These are phyloP conservation scores for Moxostoma hubbsi DNA, from an alignment of 2,797 vertebrate genomes.

Conservation along the genomic window DNA sequence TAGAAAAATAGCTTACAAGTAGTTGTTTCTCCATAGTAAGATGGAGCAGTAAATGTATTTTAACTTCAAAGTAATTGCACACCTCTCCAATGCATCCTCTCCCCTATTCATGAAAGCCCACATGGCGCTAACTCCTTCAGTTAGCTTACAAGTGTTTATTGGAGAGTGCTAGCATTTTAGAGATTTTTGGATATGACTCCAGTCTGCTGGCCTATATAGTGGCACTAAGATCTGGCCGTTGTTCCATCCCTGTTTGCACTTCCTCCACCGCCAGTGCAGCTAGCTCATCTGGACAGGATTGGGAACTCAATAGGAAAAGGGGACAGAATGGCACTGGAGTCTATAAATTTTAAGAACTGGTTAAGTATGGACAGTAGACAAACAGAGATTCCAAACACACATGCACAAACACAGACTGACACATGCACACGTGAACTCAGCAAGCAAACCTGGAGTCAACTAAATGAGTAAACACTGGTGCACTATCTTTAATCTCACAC, in stretches of 20 bases:
- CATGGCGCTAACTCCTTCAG: not conserved
- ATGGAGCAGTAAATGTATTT: too few species aligned
- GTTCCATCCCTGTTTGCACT: slow-evolving; percentile 29
- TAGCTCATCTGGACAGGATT: slow-evolving; percentile 25
- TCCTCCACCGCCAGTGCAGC: not conserved
- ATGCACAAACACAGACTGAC: not conserved
- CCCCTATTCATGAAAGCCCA: not conserved
- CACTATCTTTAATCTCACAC: not conserved
- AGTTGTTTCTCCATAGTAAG: too few species aligned
- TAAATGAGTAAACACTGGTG: slow-evolving; percentile 30
- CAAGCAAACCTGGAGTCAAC: slow-evolving; percentile 32
- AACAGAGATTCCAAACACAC: slow-evolving; percentile 27
- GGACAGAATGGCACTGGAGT: slow-evolving; percentile 23
- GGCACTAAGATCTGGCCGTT: not conserved
- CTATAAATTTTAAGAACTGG: slow-evolving; percentile 33
- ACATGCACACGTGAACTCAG: slow-evolving; percentile 15
- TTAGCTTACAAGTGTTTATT: slow-evolving; percentile 27
- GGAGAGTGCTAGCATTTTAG: slow-evolving; percentile 16
- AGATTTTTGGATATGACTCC: slow-evolving; percentile 22
- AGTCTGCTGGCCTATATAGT: slow-evolving; percentile 31
- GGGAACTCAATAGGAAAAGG: not conserved
- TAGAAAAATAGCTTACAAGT: too few species aligned
- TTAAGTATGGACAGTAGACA: not conserved
- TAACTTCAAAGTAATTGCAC: not conserved
- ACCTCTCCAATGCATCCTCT: not conserved